Percentiles rank a stretch among this genome's conserved stretches.
phyloP scores from a whole-genome alignment of 2,113 vertebrate species.

The Phodopus roborovskii region DNA sequence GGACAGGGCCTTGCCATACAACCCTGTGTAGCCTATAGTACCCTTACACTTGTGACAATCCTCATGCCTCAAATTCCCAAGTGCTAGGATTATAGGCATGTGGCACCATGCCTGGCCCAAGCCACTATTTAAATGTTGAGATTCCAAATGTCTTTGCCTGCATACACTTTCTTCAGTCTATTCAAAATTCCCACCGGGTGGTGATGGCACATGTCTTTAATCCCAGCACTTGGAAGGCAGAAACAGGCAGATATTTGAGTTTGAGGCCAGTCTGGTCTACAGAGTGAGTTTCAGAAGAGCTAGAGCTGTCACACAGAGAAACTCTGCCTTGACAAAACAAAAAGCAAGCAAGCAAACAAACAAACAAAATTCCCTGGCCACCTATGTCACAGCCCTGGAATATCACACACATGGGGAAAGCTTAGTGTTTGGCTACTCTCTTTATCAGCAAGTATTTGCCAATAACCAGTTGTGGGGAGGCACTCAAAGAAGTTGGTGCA shows the following conservation, averaged over 20 bases:
- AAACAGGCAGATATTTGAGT: too few relatives aligned
- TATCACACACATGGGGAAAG: slow-evolving; percentile 35
- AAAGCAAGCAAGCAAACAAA: too few relatives aligned
- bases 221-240: too few relatives aligned
- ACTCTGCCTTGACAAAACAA: too few relatives aligned
- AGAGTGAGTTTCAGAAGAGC: too few relatives aligned
- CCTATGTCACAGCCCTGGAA: not conserved
- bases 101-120: not conserved
- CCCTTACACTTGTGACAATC: not conserved
- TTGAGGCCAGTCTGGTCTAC: too few relatives aligned
- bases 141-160: slow-evolving; percentile 59
- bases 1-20: not conserved
- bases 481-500: not conserved
- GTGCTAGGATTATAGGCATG: not conserved
- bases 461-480: not conserved
- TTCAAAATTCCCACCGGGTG: slow-evolving; percentile 8
- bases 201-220: too few relatives aligned
- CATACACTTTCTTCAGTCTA: not conserved
- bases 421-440: not conserved
- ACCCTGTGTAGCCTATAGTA: not conserved
- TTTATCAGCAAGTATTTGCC: slow-evolving; percentile 19
- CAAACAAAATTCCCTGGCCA: slow-evolving; percentile 2
- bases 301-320: too few relatives aligned
- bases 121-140: not conserved
- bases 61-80: not conserved